These are phyloP conservation scores for Mustela nigripes DNA, from an alignment of 2,113 vertebrate species.

Conservation along the genomic window DNA sequence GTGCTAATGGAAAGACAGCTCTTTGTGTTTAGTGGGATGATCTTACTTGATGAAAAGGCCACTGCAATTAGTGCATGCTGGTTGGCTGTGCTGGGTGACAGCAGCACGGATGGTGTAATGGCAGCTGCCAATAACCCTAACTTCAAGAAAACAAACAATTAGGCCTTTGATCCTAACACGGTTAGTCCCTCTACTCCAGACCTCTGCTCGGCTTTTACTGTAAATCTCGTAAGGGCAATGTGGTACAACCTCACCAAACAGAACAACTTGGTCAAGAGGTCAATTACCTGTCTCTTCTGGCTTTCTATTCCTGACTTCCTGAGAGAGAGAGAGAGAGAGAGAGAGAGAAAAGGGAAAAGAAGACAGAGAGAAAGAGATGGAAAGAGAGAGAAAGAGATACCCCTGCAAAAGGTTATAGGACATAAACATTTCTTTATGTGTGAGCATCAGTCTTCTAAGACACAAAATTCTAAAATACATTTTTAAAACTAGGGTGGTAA, in stretches of 20 bases:
- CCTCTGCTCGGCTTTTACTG: conserved; percentile 90
- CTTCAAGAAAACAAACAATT: conserved; percentile 92
- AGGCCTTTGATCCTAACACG: conserved; percentile 89
- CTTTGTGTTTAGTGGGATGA: conserved; percentile 91
- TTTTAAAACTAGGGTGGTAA: not conserved
- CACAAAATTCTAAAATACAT: not conserved
- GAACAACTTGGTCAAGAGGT: conserved; percentile 85
- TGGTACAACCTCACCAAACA: conserved; percentile 89
- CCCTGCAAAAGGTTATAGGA: not conserved
- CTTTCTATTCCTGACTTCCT: not conserved
- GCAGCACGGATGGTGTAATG: conserved; percentile 88
- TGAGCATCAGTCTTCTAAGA: not conserved
- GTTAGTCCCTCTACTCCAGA: conserved; percentile 90
- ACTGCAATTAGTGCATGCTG: conserved; percentile 93
- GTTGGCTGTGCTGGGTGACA: conserved; percentile 91
- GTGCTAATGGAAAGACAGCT: conserved; percentile 91
- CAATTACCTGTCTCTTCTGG: conserved; percentile 81
- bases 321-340: not conserved
- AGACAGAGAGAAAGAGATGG: too few relatives aligned
- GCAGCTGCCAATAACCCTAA: conserved; percentile 95
- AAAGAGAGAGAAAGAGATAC: not conserved
- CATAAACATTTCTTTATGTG: not conserved
- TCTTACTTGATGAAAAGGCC: conserved; percentile 97
- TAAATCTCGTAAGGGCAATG: conserved; percentile 92
- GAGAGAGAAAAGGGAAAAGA: too few relatives aligned